Conservation (phyloP, 2,888 invertebrate species). For the Ditylenchus weischeri region DNA sequence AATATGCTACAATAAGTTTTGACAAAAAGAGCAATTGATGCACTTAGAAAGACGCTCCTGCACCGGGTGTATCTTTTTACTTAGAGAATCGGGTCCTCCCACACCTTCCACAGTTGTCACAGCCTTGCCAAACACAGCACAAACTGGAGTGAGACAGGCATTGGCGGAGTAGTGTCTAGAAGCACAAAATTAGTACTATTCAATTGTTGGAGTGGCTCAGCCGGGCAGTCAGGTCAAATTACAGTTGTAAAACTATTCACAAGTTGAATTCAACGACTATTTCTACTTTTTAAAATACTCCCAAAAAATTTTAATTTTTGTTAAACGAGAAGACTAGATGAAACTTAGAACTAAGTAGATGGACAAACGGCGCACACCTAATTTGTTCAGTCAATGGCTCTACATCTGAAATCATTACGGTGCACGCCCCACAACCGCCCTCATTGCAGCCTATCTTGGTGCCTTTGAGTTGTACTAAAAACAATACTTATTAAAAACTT, state of each 20-base stretch:
- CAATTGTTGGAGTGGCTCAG: no score
- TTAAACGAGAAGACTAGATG: neutral
- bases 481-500: neutral
- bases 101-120: conserved; percentile 91
- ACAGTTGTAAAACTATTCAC: no score
- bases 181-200: neutral
- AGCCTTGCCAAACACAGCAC: conserved; percentile 79
- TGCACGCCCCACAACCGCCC: conserved; percentile 63
- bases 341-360: conserved; percentile 7
- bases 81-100: conserved; percentile 69
- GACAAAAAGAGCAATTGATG: conserved; percentile 11
- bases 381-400: conserved; percentile 38
- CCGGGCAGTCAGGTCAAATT: no score
- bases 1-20: conserved; percentile 15
- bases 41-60: conserved; percentile 64
- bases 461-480: conserved; percentile 50
- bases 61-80: conserved; percentile 73
- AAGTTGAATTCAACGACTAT: no score
- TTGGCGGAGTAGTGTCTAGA: conserved; percentile 67
- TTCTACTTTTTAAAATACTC: no score
- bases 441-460: conserved; percentile 62
- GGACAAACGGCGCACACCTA: conserved; percentile 28
- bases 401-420: conserved; percentile 58
- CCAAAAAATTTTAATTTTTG: no score
- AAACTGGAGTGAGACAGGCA: conserved; percentile 82